Evolutionary conservation across 35 echinoderm and acorn worm species (phyloP).

Genomic region (Nesometra sesokonis): DNA sequence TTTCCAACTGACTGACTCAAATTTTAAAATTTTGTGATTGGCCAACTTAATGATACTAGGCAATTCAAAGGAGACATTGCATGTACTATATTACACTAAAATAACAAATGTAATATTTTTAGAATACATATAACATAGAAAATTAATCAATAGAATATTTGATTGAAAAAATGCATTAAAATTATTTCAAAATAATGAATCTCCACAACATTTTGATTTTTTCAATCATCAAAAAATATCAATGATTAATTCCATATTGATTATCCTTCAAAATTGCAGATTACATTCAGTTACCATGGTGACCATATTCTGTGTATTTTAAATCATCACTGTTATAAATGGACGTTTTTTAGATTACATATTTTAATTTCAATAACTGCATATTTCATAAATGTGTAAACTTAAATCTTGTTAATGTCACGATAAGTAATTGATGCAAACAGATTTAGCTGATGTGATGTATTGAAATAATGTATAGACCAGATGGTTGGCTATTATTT

Average conservation of each 20-base stretch:
- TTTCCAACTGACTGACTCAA: no score
- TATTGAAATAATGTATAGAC: background rate
- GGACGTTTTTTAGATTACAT: background rate
- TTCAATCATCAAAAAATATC: background rate
- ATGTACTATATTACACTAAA: no score
- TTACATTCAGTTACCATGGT: background rate
- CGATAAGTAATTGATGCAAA: background rate
- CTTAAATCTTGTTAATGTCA: background rate
- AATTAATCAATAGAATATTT: no score
- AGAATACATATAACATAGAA: no score
- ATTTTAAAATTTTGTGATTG: no score
- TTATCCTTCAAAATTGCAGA: background rate
- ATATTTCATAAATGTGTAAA: background rate
- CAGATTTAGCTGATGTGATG: background rate
- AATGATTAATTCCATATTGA: background rate
- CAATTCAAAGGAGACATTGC: no score
- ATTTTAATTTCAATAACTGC: background rate
- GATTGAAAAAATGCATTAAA: no score
- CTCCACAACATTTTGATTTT: no score
- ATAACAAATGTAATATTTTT: no score
- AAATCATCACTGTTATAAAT: background rate
- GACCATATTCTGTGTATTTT: background rate
- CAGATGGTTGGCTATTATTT: background rate
- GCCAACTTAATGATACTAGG: no score
- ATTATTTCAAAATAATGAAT: background rate